Base-by-base conservation (phyloP, 2,113 vertebrate species). In the Craseonycteris thonglongyai region DNA sequence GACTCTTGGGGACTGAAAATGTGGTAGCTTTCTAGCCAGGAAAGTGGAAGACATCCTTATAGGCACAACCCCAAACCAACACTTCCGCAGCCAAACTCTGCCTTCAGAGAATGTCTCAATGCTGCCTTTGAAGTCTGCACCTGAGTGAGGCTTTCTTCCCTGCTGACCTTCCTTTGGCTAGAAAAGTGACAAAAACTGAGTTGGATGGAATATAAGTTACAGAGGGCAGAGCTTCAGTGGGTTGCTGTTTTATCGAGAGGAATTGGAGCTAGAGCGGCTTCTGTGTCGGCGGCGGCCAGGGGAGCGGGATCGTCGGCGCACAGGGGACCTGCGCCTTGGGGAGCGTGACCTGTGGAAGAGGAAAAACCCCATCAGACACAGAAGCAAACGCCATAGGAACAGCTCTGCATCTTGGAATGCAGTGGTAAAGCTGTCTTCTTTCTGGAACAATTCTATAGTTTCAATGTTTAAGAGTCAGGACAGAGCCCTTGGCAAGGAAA, bases 261-360 rank as follows among this genome's bases (percentile, higher is more conserved):
- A 99, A 98, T 99, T 99, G 18, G 99, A 99, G 96, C 99, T 99
- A 97, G 99, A 99, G 47, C 99, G 99, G 95, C 99, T 99, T 85
- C 99, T 99, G 72, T 99, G 99, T 80, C 99, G 99, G 89, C 99
- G 98, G 84, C 99, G 99, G 3, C 99, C 99, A 0, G 99, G 99
- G 66, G 99, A 99, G 49, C 99, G 98, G 69, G 99, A 99, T 21
- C 99, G 98, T n/a, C 99, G 98, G 26, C 99, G 99, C 4, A 98
- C 98, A 0, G 99, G 99, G 0, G 99, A 99, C n/a, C 99, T 98
- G 82, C 99, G 99, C 42, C 99, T 97, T 0, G 99, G 99, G 21
- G 99, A 99, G 0, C 99, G 99, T 15, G 99, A 99, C 98, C 99
- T 99, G 93, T 0, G 2, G 26, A 45, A 49, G 33, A 81, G 66